phyloP scores from a whole-genome alignment of 2,797 vertebrate species.

The Calcarius lapponicus region DNA sequence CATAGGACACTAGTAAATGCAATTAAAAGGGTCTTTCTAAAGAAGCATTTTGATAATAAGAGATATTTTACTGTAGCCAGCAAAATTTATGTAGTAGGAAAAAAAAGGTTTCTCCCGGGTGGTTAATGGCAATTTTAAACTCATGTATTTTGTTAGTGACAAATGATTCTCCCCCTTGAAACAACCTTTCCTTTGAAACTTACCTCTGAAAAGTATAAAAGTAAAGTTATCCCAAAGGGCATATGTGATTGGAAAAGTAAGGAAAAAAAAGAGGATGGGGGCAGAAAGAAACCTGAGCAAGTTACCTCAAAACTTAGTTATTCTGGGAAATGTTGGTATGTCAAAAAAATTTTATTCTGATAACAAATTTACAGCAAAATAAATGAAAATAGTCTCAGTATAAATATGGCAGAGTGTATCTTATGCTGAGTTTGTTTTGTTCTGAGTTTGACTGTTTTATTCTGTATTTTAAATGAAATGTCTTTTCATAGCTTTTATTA shows the following conservation, averaged over 20 bases:
- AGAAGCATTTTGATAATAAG: neutral
- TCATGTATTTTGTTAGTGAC: neutral
- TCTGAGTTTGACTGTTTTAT: neutral
- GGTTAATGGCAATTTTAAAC: neutral
- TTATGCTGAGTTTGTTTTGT: neutral
- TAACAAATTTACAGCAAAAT: neutral
- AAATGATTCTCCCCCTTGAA: neutral
- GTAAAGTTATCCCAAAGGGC: neutral
- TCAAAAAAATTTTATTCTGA: neutral
- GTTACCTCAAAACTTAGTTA: neutral
- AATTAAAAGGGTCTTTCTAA: neutral
- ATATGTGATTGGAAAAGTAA: neutral
- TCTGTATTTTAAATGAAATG: neutral
- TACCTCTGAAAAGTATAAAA: neutral
- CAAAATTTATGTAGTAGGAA: neutral
- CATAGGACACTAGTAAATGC: neutral
- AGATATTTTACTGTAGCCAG: neutral
- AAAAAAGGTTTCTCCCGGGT: neutral
- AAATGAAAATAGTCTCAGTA: neutral
- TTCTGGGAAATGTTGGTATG: neutral
- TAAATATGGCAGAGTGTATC: neutral
- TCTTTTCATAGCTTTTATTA: neutral
- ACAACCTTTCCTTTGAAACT: neutral
- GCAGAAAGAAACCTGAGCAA: neutral
- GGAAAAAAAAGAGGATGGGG: fast-evolving